Conservation (phyloP, 2,888 invertebrate species). For the Oxystoma pomonae region DNA sequence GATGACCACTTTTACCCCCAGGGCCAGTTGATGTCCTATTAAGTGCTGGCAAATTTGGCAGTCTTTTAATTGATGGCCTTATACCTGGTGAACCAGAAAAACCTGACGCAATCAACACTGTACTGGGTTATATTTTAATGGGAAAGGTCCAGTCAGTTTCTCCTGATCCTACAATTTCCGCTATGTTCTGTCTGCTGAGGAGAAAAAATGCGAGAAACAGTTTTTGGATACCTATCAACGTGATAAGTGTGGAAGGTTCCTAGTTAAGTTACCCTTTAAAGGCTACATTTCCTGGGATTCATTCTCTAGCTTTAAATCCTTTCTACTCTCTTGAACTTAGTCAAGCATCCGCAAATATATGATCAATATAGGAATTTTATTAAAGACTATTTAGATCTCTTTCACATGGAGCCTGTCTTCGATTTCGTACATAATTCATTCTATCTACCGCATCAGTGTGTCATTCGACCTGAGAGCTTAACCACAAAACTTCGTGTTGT, state of each 20-base stretch:
- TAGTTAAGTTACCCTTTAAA: neutral
- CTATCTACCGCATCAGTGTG: neutral
- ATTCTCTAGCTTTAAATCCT: neutral
- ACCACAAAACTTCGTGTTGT: neutral
- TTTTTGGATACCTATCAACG: neutral
- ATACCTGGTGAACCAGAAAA: neutral
- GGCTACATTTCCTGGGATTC: neutral
- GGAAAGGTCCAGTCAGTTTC: neutral
- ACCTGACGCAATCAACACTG: neutral
- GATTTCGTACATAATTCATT: neutral
- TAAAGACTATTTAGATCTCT: neutral
- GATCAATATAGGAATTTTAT: conserved; percentile 1
- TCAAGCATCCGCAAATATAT: neutral
- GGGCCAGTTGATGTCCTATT: neutral
- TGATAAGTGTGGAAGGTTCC: neutral
- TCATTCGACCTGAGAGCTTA: neutral
- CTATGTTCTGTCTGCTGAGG: neutral
- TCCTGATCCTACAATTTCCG: neutral
- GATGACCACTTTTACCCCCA: neutral
- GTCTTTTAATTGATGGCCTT: neutral
- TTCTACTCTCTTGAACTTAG: neutral
- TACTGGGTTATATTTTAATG: neutral
- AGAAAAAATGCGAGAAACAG: neutral
- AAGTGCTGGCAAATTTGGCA: too few species aligned
- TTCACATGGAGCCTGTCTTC: neutral